Base-by-base conservation (phyloP, 2,113 vertebrate species). In the Anser brachyrhynchus region DNA sequence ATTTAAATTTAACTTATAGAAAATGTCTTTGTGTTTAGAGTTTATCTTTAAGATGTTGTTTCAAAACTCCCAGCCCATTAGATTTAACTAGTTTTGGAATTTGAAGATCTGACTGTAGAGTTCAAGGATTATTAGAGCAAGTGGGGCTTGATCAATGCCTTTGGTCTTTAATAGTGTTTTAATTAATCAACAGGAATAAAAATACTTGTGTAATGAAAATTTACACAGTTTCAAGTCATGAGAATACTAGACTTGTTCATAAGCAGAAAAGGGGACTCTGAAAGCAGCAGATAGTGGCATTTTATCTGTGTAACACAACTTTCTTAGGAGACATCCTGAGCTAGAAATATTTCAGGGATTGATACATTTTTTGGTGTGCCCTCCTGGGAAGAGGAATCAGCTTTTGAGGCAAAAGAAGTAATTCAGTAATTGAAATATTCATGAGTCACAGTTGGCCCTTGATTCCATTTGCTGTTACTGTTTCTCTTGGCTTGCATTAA, bases 111-210 rank as follows among this genome's bases (percentile, higher is more conserved):
- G 76, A 74, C 87, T 95, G 88, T 52, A 87, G 75, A 81, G 61
- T 94, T 97, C 72, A 71, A 65, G 72, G 44, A 73, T 91, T 92
- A 73, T 89, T 94, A 81, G 52, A 81, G 57, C 17, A 86, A 91
- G 75, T 55, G 70, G 26, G 35, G n/a, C 70, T 78, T 83, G 87
- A 91, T 92, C 91, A 91, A 79, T 89, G 83, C 73, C 70, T 67
- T 61, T n/a, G 61, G 62, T 92, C 13, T 28, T 0, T 79, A n/a
- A 59, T 22, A 62, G 52, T 44, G 31, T 87, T 87, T 89, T 90
- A 87, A 81, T 94, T 91, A 94, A 91, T 80, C 69, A 92, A 67
- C 51, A 84, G 49, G 35, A 94, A 82, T 37, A 89, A 69, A 93
- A 92, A 75, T 93, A 61, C 79, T 33, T 82, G 26, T 81, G 54